Base-by-base conservation (phyloP, 2,113 vertebrate genomes). In the Ibidorhyncha struthersii region DNA sequence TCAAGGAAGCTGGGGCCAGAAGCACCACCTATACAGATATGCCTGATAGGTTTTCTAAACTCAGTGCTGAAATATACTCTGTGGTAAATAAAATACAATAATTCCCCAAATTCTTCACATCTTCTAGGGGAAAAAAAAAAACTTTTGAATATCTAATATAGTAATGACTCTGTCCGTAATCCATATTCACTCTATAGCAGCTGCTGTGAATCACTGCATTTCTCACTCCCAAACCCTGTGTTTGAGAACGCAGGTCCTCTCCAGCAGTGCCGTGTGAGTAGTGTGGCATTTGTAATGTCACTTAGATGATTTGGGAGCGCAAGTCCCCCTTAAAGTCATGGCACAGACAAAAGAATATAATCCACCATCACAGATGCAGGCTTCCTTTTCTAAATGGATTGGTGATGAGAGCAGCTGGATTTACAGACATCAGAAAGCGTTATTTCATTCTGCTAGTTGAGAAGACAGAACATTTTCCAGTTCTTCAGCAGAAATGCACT, bases 391-490 rank as follows among this genome's bases (percentile, higher is more conserved):
- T 89, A 96, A 96, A 73, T 18, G 82, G 82, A 88, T 89, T 86
- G 62, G 36, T 73, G 59, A 93, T 52, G 67, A 91, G 20, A 96
- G 67, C 43, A 79, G 63, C 72, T 93, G 71, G 65, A 95, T 88
- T 89, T 90, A 90, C 1, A 92, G 79, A 80, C 41, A 83, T 85
- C 89, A 96, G 79, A 92, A 92, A 72, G 58, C 81, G 59, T 88
- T 62, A 61, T 77, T 92, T 81, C 16, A 4, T 83, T 83, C 82
- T 73, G 71, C 63, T 40, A 25, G 58, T 45, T 80, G 62, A 88
- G 65, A 88, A 29, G 53, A 92, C 93, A 94, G 85, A 93, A 93
- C 26, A 93, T 92, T 95, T 94, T 80, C 82, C 74, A 89, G 70
- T 55, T 90, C 43, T 90, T 63, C 65, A 85, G 62, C 49, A 93